Evolutionary conservation across 2,113 vertebrate species (phyloP), one percentile per base, ranked within the genome.

Genomic region (Micromys minutus): DNA sequence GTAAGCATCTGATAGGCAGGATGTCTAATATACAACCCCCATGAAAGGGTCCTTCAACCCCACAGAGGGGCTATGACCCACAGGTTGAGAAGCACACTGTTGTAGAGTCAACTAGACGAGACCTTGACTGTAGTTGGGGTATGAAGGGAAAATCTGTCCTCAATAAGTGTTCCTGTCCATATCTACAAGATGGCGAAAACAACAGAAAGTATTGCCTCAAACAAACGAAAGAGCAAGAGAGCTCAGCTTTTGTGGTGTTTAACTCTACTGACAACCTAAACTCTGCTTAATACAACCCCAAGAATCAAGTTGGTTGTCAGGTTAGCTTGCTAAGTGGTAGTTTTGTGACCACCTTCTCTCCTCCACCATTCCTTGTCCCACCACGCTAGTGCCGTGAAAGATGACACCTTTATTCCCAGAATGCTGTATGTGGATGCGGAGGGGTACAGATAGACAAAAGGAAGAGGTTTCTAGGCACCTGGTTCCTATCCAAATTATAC

Each of bases 301-400:
- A 15, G 26, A 36, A 3, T 34, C 50, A n/a, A 84, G 63, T 15
- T 34, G 42, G 72, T 29, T 2, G 17, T 17, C 24, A 34, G 59
- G 45, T n/a, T 34, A 42, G 59, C 42, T 34, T 21, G 22, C 6
- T 26, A 17, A 76, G 86, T n/a, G 65, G 15, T 8, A 34, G 69
- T 50, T 42, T 90, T 12, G 1, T 9, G 34, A 79, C 4, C 36
- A 16, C 29, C 50, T 57, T 65, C 42, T 45, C 15, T 50, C 22
- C 57, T 59, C 7, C 10, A 4, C 34, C 3, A 5, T 47, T 10
- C 67, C n/a, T 63, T 55, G 9, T 11, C 72, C 87, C 2, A 16
- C 61, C 12, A 0, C 17, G 1, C 50, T 36, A 3, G n/a, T 2
- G 3, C 7, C 7, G n/a, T 16, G 42, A 36, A 34, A 42, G 7